Percentiles rank a stretch among this genome's conserved stretches.
Evolutionary conservation across 37 sponge, comb jelly and placozoan species (phyloP).

Genomic region (Oscarella lobularis): DNA sequence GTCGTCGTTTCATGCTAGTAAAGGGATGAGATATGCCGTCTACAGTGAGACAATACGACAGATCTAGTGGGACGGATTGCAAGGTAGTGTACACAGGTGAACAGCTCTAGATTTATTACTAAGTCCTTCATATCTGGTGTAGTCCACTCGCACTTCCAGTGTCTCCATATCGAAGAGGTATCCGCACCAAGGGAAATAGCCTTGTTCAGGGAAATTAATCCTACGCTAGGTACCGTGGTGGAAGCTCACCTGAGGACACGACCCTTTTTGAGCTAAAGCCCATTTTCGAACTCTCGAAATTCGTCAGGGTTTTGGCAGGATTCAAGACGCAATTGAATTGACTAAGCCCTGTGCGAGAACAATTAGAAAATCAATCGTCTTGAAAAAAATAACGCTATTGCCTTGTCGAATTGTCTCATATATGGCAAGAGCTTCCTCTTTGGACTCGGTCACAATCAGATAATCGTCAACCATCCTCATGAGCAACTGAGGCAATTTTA

Average conservation of each 20-base stretch:
- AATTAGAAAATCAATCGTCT: too few relatives aligned
- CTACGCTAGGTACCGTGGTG: too few relatives aligned
- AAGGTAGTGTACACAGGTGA: too few relatives aligned
- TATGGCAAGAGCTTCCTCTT: constrained; percentile 2
- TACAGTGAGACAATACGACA: background rate
- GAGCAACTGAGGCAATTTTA: background rate
- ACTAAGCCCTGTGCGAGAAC: background rate
- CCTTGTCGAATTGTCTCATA: too few relatives aligned
- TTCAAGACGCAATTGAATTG: background rate
- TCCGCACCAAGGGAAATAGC: constrained; percentile 3
- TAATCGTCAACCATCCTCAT: background rate
- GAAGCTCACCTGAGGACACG: too few relatives aligned
- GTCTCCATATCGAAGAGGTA: background rate
- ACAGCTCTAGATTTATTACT: background rate
- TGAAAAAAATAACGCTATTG: too few relatives aligned
- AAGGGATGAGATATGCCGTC: background rate
- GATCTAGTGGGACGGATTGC: too few relatives aligned
- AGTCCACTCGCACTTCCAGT: background rate
- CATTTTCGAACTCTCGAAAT: too few relatives aligned
- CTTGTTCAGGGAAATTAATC: too few relatives aligned
- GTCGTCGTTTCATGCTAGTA: background rate
- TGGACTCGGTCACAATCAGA: background rate
- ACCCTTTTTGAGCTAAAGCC: too few relatives aligned
- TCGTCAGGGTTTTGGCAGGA: background rate
- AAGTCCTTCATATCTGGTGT: background rate